Base-by-base conservation (phyloP, 2,113 vertebrate species). In the Trichechus manatus region DNA sequence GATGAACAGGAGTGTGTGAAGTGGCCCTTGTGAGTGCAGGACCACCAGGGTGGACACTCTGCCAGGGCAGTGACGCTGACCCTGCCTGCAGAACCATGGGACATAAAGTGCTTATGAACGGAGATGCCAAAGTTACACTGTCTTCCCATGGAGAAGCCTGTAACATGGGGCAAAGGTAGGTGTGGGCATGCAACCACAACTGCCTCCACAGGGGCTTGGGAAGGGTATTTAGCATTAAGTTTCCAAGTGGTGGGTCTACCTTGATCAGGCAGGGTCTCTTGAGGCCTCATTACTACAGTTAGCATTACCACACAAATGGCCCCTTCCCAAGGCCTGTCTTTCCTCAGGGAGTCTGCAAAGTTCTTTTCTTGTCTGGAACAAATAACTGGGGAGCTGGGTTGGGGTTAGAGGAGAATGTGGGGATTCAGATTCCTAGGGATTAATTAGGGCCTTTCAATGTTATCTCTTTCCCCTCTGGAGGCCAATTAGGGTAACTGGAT, bases 401-500 rank as follows among this genome's bases (percentile, higher is more conserved):
- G 36, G 74, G 75, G 6, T 36, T 27, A 89, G 59, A 72, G 29
- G 61, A 94, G 44, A 70, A 70, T 39, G 31, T 80, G 39, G 68
- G 66, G 91, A 83, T 75, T 74, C 3, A 29, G 70, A 53, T 80
- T 96, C 87, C 75, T 80, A 88, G 94, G 96, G 92, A 97, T 95
- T 97, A 92, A 97, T 97, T 95, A 98, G 63, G 68, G 47, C 56
- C 42, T 33, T 79, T 83, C 56, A 23, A 0, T 72, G 23, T 93
- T 63, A 93, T 42, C 79, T 3, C 7, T 61, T 93, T 94, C 75
- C 74, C 53, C 84, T 89, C 94, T 90, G 63, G 96, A 96, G 83
- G 79, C 94, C 94, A 97, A 94, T 97, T 97, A 97, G 80, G 36
- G 31, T 63, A 83, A 42, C 53, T 83, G 68, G 91, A 31, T 95